A percentile compares a stretch with the other conserved stretches of the same genome.
Conservation (phyloP, 37 sponge, comb jelly and placozoan genomes). For the Spongilla lacustris region DNA sequence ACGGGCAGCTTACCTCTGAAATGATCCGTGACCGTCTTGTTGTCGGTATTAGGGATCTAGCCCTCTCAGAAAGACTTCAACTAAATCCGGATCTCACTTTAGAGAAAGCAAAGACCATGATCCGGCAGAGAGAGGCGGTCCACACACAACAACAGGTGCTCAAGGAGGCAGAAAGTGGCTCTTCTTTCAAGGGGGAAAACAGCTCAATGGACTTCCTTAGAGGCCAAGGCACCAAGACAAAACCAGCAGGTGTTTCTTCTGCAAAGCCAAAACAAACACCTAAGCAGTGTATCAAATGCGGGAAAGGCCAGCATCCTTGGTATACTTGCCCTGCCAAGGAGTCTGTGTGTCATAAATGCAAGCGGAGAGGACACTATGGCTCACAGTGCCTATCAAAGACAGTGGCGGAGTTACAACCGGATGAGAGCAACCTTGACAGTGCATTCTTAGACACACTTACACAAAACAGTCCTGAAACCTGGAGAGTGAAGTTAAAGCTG, state of each 20-base stretch:
- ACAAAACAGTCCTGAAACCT: neutral
- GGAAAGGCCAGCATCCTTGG: neutral
- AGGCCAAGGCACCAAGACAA: too few species aligned
- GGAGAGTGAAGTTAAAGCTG: neutral
- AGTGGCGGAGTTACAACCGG: neutral
- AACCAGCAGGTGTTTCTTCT: too few species aligned
- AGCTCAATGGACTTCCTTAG: too few species aligned
- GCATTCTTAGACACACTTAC: conserved; percentile 14
- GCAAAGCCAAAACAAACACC: neutral
- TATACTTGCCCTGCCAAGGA: conserved; percentile 43
- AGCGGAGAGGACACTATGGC: conserved; percentile 28
- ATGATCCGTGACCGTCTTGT: conserved; percentile 32
- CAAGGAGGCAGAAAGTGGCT: neutral
- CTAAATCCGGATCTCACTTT: conserved; percentile 33
- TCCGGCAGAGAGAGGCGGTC: conserved; percentile 29
- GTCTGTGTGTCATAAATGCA: conserved; percentile 30
- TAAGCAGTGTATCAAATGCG: conserved; percentile 8
- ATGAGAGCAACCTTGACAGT: neutral
- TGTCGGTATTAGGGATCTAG: conserved; percentile 19
- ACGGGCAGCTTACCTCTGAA: neutral
- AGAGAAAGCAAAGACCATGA: conserved; percentile 28
- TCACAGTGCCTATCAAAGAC: conserved; percentile 31
- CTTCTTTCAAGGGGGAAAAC: too few species aligned
- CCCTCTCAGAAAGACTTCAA: conserved; percentile 20
- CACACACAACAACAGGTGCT: conserved; percentile 17